Percentiles rank a stretch among this genome's conserved stretches.
Conservation (phyloP, 2,888 invertebrate species). For the Pilophorus perplexus region DNA sequence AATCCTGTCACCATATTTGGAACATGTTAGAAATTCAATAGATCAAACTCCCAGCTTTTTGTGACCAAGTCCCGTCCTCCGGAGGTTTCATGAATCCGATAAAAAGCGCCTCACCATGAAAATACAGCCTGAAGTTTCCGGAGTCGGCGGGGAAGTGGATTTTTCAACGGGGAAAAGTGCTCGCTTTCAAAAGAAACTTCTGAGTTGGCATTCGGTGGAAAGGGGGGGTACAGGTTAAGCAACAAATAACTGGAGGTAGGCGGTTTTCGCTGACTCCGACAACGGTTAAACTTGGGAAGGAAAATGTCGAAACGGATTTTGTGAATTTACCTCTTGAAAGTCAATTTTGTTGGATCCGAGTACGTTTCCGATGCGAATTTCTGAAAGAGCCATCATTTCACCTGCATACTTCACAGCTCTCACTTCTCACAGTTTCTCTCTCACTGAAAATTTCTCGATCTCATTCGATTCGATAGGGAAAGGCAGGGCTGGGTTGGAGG, state of each 20-base stretch:
- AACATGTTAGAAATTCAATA: slow-evolving; percentile 35
- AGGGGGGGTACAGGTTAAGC: slow-evolving; percentile 31
- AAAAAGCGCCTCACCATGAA: no score
- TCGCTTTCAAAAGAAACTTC: slow-evolving; percentile 14
- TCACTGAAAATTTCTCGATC: slow-evolving; percentile 32
- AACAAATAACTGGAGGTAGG: slow-evolving; percentile 16
- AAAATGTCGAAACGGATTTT: not conserved
- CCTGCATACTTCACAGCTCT: slow-evolving; percentile 44
- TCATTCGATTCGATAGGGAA: no score
- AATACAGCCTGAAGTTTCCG: not conserved
- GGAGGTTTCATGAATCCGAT: no score
- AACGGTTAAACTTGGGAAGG: not conserved
- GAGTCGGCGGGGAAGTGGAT: not conserved
- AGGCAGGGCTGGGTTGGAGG: no score
- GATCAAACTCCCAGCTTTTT: no score
- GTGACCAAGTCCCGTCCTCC: no score
- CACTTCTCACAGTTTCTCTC: slow-evolving; percentile 30
- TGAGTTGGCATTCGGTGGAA: slow-evolving; percentile 29
- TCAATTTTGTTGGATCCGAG: slow-evolving; percentile 43
- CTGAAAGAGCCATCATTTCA: slow-evolving; percentile 46
- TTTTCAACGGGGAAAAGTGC: not conserved
- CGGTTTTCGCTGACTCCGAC: not conserved
- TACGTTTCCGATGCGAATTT: slow-evolving; percentile 46
- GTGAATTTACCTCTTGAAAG: slow-evolving; percentile 45
- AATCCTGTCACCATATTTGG: slow-evolving; percentile 35